Base-by-base conservation (phyloP, 1,140 invertebrate species). In the Apis cerana region DNA sequence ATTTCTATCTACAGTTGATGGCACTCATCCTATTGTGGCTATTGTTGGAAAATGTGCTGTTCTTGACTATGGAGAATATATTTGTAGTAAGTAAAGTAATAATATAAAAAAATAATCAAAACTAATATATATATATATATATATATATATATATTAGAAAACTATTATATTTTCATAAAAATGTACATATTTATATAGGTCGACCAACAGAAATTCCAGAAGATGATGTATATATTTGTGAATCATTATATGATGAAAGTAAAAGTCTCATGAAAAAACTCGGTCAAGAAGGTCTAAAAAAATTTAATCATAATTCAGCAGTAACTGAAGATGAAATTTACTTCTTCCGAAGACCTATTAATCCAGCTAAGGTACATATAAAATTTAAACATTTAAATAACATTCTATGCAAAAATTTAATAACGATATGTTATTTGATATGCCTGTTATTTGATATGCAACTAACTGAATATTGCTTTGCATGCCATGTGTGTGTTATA, bases 241-340 rank as follows among this genome's bases (percentile, higher is more conserved):
- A 99, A 93, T 98, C 97, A 0, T 95, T 98, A 75, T 99, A 99
- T 91, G 97, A 99, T 90, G 98, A 99, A 93, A 95, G 96, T 23
- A 98, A 97, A 89, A 96, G 97, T 84, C 95, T 97, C 64, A 96
- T 98, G 19, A 95, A 96, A 61, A 97, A 98, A 91, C 93, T 98
- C 1, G 95, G 95, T 72, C 95, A 95, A 21, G 96, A 97, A 23
- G 97, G 97, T 9, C 92, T 98, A 68, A 96, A 98, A 92, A 98
- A 98, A 93, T 98, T 97, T 88, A 96, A 96, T 75, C 97, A 99
- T 89, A 97, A 96, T 59, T 95, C 96, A 19, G 94, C 96, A 23
- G 98, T 99, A 8, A 97, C 96, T 13, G 96, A 98, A 84, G 99
- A 99, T 95, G 99, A 99, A 95, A 96, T 99, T 61, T 98, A 98